phyloP scores from a whole-genome alignment of 1,140 invertebrate genomes.

The Apis laboriosa region DNA sequence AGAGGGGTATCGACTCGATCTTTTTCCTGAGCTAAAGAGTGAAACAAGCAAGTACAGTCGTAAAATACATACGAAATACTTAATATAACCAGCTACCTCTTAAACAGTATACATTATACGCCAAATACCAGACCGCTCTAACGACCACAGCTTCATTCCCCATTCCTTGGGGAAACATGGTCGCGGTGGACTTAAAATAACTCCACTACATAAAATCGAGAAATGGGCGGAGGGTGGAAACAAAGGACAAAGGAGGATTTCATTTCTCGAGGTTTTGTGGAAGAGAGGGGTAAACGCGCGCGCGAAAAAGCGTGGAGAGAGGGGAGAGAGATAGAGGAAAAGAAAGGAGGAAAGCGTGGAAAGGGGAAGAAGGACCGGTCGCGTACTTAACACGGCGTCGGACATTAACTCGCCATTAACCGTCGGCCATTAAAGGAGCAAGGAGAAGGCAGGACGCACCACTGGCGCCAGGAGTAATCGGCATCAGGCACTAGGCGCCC shows the following conservation, averaged over 20 bases:
- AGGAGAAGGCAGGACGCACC: conserved; percentile 34
- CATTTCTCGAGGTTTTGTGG: not conserved
- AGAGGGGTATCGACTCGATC: too few species aligned
- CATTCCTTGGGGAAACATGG: not conserved
- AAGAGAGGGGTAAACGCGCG: not conserved
- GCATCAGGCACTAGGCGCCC: conserved; percentile 65
- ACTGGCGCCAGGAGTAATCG: conserved; percentile 71
- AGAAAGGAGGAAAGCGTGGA: conserved; percentile 50
- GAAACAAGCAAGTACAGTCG: too few species aligned
- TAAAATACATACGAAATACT: too few species aligned
- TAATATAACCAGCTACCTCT: too few species aligned
- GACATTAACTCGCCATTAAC: conserved; percentile 75
- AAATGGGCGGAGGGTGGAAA: not conserved
- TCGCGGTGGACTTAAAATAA: not conserved
- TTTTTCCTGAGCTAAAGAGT: too few species aligned
- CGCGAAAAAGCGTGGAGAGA: not conserved
- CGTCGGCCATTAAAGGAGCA: conserved; percentile 63
- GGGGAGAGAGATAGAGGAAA: conserved; percentile 25
- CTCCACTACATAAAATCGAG: not conserved
- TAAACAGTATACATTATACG: too few species aligned
- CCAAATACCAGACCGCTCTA: not conserved
- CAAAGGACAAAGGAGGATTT: not conserved
- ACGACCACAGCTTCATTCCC: not conserved
- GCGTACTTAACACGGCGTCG: conserved; percentile 61
- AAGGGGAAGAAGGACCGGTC: conserved; percentile 67